Evolutionary conservation across 2,797 vertebrate genomes (phyloP), one percentile per base, ranked within the genome.

Genomic region (Rhadinocentrus ornatus): DNA sequence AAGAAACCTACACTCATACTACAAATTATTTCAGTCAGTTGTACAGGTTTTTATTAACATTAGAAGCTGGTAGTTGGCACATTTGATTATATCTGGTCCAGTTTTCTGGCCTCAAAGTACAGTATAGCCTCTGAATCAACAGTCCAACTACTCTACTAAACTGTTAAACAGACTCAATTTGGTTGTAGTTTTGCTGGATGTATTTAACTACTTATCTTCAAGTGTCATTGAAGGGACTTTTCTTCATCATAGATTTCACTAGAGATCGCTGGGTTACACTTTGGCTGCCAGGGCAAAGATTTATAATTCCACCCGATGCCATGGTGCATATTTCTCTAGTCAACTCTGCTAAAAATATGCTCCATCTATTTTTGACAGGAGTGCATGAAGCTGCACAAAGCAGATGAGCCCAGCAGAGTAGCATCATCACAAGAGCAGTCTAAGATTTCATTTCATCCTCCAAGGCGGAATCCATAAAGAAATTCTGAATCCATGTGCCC

Each of bases 71-170:
- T 27, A 62, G 8, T 41, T 41, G 16, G 18, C 48, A 65, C 31
- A 55, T 50, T 69, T 62, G 46, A 41, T 44, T 68, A 66, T 39
- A 41, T 34, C 35, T 39, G 22, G 24, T 53, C 59, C 26, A 52
- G 24, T 53, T 13, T 15, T 15, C 6, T 39, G 13, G 16, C 39
- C 15, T 4, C 15, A 41, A 15, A 4, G 15, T 41, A 6, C 50
- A 24, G 50, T 13, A 22, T 11, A 24, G 50, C 15, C 2, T 41
- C 15, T 41, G 15, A 41, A 41, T 41, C 13, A 16, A 41, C 4
- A 41, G 39, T 41, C 39, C 39, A 41, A 37, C 35, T 13, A 15
- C 35, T 37, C 39, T 41, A 16, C 41, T 44, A 6, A 44, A 18
- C 8, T 44, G 41, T 20, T 34, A 37, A 37, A 41, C 13, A 39